Percentiles rank a stretch among this genome's conserved stretches.
Conservation (phyloP, 2,797 vertebrate species). For the Sphenopsis melanotis region DNA sequence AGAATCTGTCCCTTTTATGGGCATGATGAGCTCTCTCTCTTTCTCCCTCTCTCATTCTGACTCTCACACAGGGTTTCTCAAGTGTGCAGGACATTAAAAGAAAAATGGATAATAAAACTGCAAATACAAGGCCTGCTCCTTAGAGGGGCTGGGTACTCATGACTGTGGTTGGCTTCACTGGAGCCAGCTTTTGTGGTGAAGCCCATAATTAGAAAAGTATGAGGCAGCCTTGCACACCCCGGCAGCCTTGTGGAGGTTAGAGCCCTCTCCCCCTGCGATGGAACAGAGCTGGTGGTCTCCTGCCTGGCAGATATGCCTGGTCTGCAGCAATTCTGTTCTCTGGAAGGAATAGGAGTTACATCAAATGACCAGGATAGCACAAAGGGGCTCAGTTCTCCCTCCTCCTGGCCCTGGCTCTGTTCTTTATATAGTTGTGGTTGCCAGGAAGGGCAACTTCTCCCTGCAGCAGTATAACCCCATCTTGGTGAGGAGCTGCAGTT, state of each 20-base stretch:
- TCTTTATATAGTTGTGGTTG: background rate
- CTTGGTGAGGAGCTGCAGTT: background rate
- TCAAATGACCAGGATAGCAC: background rate
- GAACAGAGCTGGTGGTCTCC: background rate
- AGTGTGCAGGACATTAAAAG: constrained; percentile 73
- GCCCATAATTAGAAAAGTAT: background rate
- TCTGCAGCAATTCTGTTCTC: background rate
- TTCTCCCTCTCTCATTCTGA: constrained; percentile 46
- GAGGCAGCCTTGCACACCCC: background rate
- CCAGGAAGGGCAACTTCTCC: background rate
- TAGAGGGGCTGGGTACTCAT: background rate
- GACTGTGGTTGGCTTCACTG: background rate
- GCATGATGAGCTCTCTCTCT: constrained; percentile 43
- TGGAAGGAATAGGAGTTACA: background rate
- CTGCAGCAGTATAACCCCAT: background rate
- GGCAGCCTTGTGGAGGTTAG: background rate
- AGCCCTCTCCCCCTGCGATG: background rate
- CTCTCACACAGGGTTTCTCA: constrained; percentile 67
- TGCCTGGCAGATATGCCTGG: background rate
- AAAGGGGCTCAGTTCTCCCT: background rate
- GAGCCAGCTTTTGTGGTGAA: background rate
- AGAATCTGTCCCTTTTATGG: constrained; percentile 71
- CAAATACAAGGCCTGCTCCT: constrained; percentile 58
- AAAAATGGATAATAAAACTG: constrained; percentile 73
- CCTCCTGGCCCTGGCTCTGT: background rate